These are phyloP conservation scores for Anoura caudifer DNA, from an alignment of 2,113 vertebrate genomes.

Conservation along the genomic window DNA sequence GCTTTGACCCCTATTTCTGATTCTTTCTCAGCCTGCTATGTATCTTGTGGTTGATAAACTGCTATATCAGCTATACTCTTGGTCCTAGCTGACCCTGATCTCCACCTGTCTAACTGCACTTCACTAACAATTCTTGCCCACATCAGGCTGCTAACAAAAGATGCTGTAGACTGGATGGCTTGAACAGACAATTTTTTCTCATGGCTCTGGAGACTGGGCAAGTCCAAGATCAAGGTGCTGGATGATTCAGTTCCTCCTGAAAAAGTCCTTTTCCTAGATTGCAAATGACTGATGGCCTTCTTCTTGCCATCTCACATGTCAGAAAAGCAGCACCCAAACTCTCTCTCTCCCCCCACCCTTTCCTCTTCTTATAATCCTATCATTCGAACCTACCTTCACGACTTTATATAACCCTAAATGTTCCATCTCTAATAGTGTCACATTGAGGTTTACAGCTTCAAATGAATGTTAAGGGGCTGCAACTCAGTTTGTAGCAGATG, in stretches of 20 bases:
- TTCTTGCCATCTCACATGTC: background rate
- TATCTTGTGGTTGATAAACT: background rate
- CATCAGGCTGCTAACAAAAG: background rate
- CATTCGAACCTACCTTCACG: fast-evolving
- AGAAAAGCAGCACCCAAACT: background rate
- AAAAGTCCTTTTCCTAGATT: background rate
- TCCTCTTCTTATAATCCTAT: background rate
- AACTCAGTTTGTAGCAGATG: background rate
- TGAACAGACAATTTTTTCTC: background rate
- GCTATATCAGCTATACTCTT: background rate
- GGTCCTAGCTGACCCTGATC: background rate
- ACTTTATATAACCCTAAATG: background rate
- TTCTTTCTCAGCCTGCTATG: background rate
- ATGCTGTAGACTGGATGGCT: background rate
- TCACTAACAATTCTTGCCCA: background rate
- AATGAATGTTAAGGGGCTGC: background rate
- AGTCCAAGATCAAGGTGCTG: background rate
- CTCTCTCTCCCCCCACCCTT: background rate
- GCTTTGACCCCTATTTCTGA: background rate
- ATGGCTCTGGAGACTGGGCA: background rate
- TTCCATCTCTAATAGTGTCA: background rate
- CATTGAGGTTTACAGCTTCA: background rate
- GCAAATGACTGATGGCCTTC: background rate
- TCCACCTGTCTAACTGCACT: background rate
- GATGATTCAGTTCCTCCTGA: background rate